Percentiles rank a stretch among this genome's conserved stretches.
These are phyloP conservation scores for Aporophyla nigra DNA, from an alignment of 2,888 invertebrate genomes.

Conservation along the genomic window DNA sequence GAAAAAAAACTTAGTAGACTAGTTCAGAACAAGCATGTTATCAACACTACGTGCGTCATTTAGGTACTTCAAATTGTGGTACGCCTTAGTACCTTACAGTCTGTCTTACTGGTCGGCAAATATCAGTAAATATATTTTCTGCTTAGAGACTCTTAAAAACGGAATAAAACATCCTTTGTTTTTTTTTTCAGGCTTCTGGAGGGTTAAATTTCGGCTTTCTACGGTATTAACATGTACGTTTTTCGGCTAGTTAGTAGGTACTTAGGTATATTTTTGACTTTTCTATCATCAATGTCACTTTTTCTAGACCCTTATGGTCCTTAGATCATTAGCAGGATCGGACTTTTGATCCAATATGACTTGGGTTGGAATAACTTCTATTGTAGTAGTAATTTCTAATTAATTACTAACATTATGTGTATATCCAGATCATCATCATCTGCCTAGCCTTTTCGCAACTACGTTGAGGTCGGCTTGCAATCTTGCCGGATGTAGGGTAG, in stretches of 20 bases:
- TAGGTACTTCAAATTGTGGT: neutral
- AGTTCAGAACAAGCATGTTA: slow-evolving; percentile 14
- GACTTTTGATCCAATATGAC: neutral
- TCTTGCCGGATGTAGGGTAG: too few species aligned
- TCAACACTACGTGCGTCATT: neutral
- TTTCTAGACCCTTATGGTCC: neutral
- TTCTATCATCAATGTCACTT: neutral
- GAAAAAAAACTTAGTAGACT: neutral
- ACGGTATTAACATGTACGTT: neutral
- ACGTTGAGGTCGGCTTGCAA: too few species aligned
- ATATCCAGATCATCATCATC: too few species aligned
- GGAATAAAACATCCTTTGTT: neutral
- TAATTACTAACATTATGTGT: neutral
- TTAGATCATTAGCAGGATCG: neutral
- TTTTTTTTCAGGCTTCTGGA: neutral
- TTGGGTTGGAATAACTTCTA: neutral
- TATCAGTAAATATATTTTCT: neutral
- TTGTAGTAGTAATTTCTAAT: neutral
- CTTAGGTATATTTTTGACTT: neutral
- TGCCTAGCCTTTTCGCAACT: too few species aligned
- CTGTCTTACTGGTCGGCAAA: neutral
- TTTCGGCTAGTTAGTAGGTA: neutral
- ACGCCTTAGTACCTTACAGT: neutral
- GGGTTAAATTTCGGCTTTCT: neutral
- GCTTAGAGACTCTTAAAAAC: neutral